Evolutionary conservation across 2,888 invertebrate genomes (phyloP).

Genomic region (Lamellibrachia satsuma): DNA sequence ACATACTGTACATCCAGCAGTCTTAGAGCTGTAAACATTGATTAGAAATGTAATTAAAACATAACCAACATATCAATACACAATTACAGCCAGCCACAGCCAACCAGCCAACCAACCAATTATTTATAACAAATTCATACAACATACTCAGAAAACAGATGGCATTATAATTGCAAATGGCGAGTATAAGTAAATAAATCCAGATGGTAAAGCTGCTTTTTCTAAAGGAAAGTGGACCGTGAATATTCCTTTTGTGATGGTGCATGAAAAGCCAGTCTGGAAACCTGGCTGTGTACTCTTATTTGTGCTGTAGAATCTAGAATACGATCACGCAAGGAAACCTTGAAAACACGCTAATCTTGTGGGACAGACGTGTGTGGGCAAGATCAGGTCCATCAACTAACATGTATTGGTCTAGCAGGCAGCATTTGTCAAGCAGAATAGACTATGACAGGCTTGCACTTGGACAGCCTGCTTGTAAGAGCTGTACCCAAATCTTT

Average conservation of each 20-base stretch:
- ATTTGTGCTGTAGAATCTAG: background rate
- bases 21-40: background rate
- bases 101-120: background rate
- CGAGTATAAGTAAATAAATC: background rate
- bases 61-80: too few relatives aligned
- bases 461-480: too few relatives aligned
- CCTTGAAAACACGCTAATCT: background rate
- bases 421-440: background rate
- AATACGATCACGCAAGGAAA: conserved; percentile 8
- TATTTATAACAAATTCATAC: background rate
- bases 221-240: background rate
- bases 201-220: background rate
- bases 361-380: background rate
- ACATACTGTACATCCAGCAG: background rate
- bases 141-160: background rate
- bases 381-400: background rate
- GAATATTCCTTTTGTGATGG: background rate
- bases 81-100: background rate
- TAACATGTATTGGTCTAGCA: background rate
- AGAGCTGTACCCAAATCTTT: too few relatives aligned
- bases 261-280: background rate
- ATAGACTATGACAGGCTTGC: background rate
- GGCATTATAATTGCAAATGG: background rate
- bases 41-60: background rate
- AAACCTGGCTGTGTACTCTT: background rate